Evolutionary conservation across 37 sponge, comb jelly and placozoan species (phyloP).

Genomic region (Bolinopsis microptera): DNA sequence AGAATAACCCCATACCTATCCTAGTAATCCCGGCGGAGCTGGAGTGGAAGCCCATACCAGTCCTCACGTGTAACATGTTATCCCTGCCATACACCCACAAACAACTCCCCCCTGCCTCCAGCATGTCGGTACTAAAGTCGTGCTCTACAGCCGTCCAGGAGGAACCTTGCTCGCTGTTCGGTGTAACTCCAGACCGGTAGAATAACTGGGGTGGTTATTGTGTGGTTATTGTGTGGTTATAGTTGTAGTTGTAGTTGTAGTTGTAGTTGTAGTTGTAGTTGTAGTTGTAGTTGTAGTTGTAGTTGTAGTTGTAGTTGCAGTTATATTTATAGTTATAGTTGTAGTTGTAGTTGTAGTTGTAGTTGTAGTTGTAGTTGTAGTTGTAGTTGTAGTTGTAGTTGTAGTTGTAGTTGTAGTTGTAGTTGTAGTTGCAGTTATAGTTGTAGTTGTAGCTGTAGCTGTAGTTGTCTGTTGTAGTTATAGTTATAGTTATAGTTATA

Average conservation of each 20-base stretch:
- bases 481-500: background rate
- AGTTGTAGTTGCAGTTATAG: background rate
- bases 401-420: background rate
- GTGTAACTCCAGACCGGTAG: slow-evolving; percentile 40
- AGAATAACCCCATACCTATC: background rate
- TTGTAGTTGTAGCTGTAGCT: background rate
- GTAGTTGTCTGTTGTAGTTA: background rate
- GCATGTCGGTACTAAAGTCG: slow-evolving; percentile 34
- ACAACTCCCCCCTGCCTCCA: slow-evolving; percentile 54
- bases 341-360: background rate
- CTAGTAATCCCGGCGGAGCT: background rate
- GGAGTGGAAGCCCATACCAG: background rate
- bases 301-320: background rate
- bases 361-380: background rate
- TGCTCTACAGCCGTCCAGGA: slow-evolving; percentile 18
- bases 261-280: background rate
- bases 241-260: background rate
- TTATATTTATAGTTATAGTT: background rate
- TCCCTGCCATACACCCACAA: slow-evolving; percentile 9
- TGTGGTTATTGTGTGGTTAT: background rate
- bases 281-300: background rate
- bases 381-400: background rate
- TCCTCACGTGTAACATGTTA: slow-evolving; percentile 27
- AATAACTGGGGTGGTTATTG: background rate
- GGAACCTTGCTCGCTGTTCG: slow-evolving; percentile 27